Percentiles rank a stretch among this genome's conserved stretches.
Conservation (phyloP, 2,888 invertebrate genomes). For the Plagiodera versicolora region DNA sequence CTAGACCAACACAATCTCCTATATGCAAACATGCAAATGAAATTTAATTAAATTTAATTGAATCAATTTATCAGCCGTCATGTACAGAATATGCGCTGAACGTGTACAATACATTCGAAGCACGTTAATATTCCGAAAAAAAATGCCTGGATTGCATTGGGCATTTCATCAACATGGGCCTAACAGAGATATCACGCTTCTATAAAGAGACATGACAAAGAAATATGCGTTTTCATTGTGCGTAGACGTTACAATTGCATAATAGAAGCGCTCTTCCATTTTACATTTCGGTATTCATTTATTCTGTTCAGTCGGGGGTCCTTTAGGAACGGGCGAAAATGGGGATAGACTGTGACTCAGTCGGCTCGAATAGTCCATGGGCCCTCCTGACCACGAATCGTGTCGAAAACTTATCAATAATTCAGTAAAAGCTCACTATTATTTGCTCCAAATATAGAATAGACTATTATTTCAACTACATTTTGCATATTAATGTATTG, state of each 20-base stretch:
- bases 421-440: no score
- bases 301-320: constrained; percentile 44
- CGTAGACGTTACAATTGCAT: constrained; percentile 53
- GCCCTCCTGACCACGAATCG: neutral
- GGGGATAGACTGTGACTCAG: constrained; percentile 34
- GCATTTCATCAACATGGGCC: constrained; percentile 40
- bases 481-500: no score
- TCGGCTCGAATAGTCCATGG: constrained; percentile 14
- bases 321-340: constrained; percentile 34
- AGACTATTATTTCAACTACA: no score
- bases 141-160: constrained; percentile 29
- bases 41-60: constrained; percentile 35
- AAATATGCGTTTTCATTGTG: constrained; percentile 53
- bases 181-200: constrained; percentile 51
- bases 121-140: constrained; percentile 20
- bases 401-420: neutral
- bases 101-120: constrained; percentile 17
- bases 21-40: constrained; percentile 34
- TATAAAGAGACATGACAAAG: constrained; percentile 49
- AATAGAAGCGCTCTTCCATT: constrained; percentile 51
- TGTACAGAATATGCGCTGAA: constrained; percentile 19
- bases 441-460: no score
- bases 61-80: constrained; percentile 25
- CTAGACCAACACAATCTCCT: constrained; percentile 24
- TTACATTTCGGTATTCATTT: constrained; percentile 52